Percentiles rank a stretch among this genome's conserved stretches.
phyloP scores from a whole-genome alignment of 2,113 vertebrate genomes.

The Origma solitaria region DNA sequence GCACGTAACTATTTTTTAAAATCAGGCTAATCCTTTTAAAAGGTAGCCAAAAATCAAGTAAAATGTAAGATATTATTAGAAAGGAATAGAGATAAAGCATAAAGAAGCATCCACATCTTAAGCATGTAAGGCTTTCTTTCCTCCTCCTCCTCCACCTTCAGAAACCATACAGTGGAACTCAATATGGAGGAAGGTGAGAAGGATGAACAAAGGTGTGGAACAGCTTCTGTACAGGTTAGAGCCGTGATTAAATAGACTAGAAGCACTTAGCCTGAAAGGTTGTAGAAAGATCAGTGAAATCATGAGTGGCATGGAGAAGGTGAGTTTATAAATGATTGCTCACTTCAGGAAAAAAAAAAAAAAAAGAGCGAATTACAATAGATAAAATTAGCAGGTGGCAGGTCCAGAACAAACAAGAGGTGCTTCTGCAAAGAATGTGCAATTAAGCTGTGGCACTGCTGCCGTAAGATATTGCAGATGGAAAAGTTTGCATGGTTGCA shows the following conservation, averaged over 20 bases:
- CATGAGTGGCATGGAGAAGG: neutral
- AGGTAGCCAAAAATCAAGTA: neutral
- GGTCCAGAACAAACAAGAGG: neutral
- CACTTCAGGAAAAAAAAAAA: neutral
- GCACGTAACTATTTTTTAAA: neutral
- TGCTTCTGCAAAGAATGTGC: neutral
- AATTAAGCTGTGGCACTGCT: neutral
- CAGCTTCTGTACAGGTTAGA: neutral
- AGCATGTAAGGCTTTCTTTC: neutral
- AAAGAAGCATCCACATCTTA: neutral
- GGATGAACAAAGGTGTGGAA: neutral
- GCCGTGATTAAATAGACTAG: neutral
- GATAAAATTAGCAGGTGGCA: neutral
- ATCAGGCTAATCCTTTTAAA: neutral
- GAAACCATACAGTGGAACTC: neutral
- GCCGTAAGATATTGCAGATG: neutral
- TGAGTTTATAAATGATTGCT: constrained; percentile 14
- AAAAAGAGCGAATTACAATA: neutral
- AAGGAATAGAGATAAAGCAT: neutral
- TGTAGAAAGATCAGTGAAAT: neutral
- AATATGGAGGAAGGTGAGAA: neutral
- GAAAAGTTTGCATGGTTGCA: neutral
- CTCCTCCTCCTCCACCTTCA: neutral
- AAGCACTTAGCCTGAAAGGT: neutral
- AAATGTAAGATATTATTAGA: neutral